A percentile compares a stretch with the other conserved stretches of the same genome.
These are phyloP conservation scores for Alaudala cheleensis DNA, from an alignment of 2,113 vertebrate species.

Conservation along the genomic window DNA sequence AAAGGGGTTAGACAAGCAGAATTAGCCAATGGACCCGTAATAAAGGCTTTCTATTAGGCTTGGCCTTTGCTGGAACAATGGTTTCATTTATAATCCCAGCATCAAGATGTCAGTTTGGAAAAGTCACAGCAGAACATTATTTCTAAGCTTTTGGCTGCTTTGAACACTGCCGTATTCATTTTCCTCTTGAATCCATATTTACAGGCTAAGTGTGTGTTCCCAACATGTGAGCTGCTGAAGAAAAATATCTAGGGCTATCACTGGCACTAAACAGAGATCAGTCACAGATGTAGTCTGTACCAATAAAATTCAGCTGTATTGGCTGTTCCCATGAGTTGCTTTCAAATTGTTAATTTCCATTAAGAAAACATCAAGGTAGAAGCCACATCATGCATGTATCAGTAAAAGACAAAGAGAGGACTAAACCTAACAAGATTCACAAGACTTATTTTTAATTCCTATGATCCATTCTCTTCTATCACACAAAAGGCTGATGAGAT, in stretches of 20 bases:
- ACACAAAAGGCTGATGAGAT: neutral
- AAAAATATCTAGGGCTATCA: conserved; percentile 32
- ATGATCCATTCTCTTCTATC: neutral
- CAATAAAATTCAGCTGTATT: neutral
- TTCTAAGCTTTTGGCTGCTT: conserved; percentile 52
- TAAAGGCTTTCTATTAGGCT: conserved; percentile 67
- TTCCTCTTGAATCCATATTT: conserved; percentile 52
- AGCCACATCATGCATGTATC: neutral
- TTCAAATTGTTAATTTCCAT: conserved; percentile 27
- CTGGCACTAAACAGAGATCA: conserved; percentile 13
- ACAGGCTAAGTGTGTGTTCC: conserved; percentile 22
- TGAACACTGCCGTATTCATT: conserved; percentile 55
- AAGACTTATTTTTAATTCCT: neutral
- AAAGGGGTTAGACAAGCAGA: conserved; percentile 68
- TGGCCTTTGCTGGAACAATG: conserved; percentile 50
- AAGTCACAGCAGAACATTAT: conserved; percentile 65
- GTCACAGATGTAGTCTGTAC: neutral
- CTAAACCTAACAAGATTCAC: neutral
- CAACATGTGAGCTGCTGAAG: conserved; percentile 38
- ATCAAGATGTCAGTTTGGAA: conserved; percentile 60
- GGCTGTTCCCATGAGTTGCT: neutral
- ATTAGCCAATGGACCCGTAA: conserved; percentile 48
- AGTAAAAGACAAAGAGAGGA: neutral
- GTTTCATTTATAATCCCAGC: conserved; percentile 64
- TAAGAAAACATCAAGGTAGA: neutral